Evolutionary conservation across 2,797 vertebrate genomes (phyloP).

Genomic region (Myiothlypis chrysogaster): DNA sequence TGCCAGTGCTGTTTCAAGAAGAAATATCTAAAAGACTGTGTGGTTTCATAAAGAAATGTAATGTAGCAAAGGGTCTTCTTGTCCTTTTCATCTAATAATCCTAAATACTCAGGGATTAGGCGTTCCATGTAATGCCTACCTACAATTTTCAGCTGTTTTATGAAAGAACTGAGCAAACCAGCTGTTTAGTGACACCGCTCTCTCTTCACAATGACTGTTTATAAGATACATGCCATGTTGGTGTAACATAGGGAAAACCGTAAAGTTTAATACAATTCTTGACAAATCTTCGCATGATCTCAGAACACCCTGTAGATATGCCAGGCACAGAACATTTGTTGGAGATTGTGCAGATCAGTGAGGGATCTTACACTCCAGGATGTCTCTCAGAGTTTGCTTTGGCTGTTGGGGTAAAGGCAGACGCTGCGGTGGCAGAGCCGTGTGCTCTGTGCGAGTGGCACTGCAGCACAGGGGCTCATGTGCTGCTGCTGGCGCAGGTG

Average conservation of each 20-base stretch:
- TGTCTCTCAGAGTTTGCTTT: background rate
- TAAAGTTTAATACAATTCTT: background rate
- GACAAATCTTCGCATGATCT: background rate
- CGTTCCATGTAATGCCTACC: background rate
- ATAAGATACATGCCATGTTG: background rate
- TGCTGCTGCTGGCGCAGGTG: background rate
- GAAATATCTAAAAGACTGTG: background rate
- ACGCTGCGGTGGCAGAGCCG: fast-evolving
- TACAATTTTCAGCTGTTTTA: background rate
- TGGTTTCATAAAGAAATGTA: background rate
- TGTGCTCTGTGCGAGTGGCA: background rate
- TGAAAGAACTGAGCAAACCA: background rate
- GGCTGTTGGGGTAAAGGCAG: background rate
- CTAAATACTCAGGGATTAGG: background rate
- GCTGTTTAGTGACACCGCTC: background rate
- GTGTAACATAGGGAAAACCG: fast-evolving
- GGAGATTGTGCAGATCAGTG: background rate
- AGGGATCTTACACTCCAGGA: fast-evolving
- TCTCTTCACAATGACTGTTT: background rate
- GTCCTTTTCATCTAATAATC: background rate
- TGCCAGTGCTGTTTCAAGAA: background rate
- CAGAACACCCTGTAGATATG: background rate
- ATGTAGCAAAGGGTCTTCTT: background rate
- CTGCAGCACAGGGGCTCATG: fast-evolving
- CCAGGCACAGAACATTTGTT: background rate